Base-by-base conservation (phyloP, 2,113 vertebrate genomes). In the Sisor rabdophorus region DNA sequence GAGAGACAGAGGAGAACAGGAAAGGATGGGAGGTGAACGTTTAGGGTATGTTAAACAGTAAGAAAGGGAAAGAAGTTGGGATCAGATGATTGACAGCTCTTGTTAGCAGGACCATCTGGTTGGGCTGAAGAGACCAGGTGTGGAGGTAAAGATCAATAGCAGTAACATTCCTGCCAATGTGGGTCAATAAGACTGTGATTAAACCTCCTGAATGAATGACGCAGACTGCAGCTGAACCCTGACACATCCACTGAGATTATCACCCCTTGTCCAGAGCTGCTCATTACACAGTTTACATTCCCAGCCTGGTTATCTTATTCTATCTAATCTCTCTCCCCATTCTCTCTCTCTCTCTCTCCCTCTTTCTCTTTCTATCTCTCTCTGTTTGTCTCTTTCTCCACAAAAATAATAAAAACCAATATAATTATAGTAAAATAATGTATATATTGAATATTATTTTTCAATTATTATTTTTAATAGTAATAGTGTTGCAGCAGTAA, bases 121-220 rank as follows among this genome's bases (percentile, higher is more conserved):
- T 58, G 69, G 50, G 20, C 30, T 65, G 40, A 28, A 60, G 58
- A n/a, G 54, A 67, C 50, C 77, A 79, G 77, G 80, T 76, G 80
- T n/a, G 71, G 73, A 68, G 67, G 50, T 40, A 69, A 55, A 73
- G 65, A 79, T 79, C 77, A 82, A 63, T 82, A 69, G 65, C 50
- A 58, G 15, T 11, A 50, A n/a, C 54, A 55, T 64, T 82, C 11
- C 61, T 63, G 58, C 4, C 67, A 32, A 65, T 50, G 28, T 64
- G n/a, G 30, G n/a, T 71, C 47, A 47, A 54, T 74, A 61, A 56
- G 32, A 78, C 4, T 20, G 28, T 53, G 52, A 64, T 68, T 36
- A 79, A 73, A 73, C 24, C 0, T 1, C 47, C 30, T 32, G 54
- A 59, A 71, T 22, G 26, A 22, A 53, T 16, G 53, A 69, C 48